phyloP scores from a whole-genome alignment of 2,113 vertebrate species.

The Brevimyrus niger region DNA sequence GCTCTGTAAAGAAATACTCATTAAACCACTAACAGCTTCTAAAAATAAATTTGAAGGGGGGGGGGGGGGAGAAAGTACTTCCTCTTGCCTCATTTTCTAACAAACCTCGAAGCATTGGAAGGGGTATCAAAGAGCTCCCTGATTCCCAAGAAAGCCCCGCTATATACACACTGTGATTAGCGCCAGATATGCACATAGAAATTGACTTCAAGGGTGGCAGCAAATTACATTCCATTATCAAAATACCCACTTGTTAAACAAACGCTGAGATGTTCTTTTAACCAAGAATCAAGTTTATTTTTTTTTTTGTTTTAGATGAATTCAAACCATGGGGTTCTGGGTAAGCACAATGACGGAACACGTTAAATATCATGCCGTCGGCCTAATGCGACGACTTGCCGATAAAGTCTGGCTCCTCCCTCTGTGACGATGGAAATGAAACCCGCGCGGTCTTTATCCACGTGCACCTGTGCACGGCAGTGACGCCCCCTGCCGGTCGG shows the following conservation, averaged over 20 bases:
- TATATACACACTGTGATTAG: conserved; percentile 40
- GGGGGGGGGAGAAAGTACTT: conserved; percentile 48
- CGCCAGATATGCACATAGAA: conserved; percentile 33
- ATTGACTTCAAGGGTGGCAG: conserved; percentile 39
- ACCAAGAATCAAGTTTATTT: background rate
- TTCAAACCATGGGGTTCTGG: background rate
- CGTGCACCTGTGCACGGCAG: background rate
- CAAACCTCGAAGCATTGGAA: conserved; percentile 36
- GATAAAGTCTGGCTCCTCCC: background rate
- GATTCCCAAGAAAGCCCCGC: conserved; percentile 36
- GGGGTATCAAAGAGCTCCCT: conserved; percentile 44
- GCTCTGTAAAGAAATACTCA: conserved; percentile 50
- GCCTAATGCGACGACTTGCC: background rate
- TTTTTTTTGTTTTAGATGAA: background rate
- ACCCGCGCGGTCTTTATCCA: conserved; percentile 32
- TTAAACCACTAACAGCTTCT: conserved; percentile 48
- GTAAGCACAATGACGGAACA: background rate
- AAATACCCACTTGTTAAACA: background rate
- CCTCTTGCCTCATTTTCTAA: conserved; percentile 42
- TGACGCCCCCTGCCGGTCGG: background rate
- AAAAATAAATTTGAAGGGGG: conserved; percentile 39
- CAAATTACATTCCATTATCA: conserved; percentile 44
- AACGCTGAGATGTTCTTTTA: background rate
- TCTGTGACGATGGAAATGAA: conserved; percentile 34
- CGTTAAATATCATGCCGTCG: background rate